phyloP scores from a whole-genome alignment of 2,888 invertebrate species.

The Amiota minor region DNA sequence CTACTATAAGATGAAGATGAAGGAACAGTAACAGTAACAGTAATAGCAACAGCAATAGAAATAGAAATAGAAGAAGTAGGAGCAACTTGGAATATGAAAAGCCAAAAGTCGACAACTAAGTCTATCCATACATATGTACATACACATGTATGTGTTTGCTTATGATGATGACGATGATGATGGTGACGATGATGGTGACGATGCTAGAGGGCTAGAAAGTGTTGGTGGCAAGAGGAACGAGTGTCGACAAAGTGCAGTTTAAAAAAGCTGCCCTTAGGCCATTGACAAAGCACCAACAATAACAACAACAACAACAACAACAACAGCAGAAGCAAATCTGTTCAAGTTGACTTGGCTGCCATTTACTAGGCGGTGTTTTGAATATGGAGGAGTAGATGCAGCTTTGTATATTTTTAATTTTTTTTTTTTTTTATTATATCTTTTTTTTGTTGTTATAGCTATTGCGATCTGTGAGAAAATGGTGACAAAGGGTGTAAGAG shows the following conservation, averaged over 20 bases:
- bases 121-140: too few species aligned
- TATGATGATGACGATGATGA: neutral
- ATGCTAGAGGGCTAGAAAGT: neutral
- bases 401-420: too few species aligned
- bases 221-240: neutral
- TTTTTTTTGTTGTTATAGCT: neutral
- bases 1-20: too few species aligned
- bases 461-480: neutral
- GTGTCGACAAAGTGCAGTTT: neutral
- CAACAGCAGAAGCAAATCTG: constrained; percentile 7
- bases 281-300: constrained; percentile 5
- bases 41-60: too few species aligned
- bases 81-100: too few species aligned
- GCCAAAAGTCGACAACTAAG: too few species aligned
- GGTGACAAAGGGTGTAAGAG: neutral
- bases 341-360: constrained; percentile 27
- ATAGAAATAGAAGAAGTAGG: too few species aligned
- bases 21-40: too few species aligned
- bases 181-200: neutral
- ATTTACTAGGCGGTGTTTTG: neutral
- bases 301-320: too few species aligned
- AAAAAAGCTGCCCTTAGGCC: constrained; percentile 23
- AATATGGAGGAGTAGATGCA: too few species aligned
- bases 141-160: too few species aligned
- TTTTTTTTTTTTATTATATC: neutral